phyloP scores from a whole-genome alignment of 2,888 invertebrate species.

The Listrodromus nycthemerus region DNA sequence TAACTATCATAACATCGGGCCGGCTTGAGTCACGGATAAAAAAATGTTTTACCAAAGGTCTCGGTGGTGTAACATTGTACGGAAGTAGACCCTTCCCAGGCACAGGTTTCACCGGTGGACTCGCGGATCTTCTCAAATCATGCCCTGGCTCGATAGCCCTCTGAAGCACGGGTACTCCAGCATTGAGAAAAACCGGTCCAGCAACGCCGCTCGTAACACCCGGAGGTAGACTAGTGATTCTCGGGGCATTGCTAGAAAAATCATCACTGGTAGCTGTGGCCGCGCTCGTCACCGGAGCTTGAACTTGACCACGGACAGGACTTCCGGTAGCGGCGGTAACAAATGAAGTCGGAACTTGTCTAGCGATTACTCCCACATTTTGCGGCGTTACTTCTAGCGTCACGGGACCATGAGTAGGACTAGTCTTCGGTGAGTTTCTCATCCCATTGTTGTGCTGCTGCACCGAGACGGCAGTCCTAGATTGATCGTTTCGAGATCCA shows the following conservation, averaged over 20 bases:
- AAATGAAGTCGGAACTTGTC: conserved; percentile 71
- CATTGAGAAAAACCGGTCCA: conserved; percentile 80
- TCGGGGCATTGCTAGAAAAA: conserved; percentile 76
- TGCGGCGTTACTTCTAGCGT: conserved; percentile 70
- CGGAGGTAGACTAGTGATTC: conserved; percentile 82
- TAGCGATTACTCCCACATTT: conserved; percentile 71
- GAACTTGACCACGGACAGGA: conserved; percentile 82
- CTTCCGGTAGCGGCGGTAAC: conserved; percentile 65
- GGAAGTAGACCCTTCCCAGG: conserved; percentile 90
- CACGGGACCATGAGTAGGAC: conserved; percentile 75
- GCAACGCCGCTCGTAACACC: conserved; percentile 82
- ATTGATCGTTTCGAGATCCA: conserved; percentile 64
- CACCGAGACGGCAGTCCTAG: conserved; percentile 69
- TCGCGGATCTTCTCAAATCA: conserved; percentile 74
- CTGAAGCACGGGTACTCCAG: conserved; percentile 80
- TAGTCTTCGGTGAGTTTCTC: conserved; percentile 85
- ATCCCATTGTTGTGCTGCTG: conserved; percentile 85
- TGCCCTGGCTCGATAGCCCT: conserved; percentile 75
- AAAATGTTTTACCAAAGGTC: conserved; percentile 87
- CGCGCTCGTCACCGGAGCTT: conserved; percentile 81
- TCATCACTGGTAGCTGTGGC: conserved; percentile 74
- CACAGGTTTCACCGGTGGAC: conserved; percentile 78
- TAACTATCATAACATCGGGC: not conserved
- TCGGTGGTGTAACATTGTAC: conserved; percentile 94
- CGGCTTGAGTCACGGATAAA: not conserved